These are phyloP conservation scores for Apistogramma diplotaenia DNA, from an alignment of 2,113 vertebrate genomes.

Conservation along the genomic window DNA sequence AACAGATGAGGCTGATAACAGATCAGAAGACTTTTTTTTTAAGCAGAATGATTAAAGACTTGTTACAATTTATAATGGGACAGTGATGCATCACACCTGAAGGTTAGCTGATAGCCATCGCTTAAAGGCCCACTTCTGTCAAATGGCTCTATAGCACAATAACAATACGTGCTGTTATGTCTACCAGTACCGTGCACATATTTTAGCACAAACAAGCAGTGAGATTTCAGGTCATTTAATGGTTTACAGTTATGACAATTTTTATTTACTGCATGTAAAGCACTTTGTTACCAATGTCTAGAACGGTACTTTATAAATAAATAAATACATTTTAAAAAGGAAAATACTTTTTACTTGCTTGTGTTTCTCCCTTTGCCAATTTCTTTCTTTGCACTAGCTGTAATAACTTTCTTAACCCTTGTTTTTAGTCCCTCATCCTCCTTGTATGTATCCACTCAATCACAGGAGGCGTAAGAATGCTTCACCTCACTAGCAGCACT, in stretches of 20 bases:
- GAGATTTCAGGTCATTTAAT: background rate
- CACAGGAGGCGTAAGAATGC: background rate
- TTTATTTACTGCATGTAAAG: background rate
- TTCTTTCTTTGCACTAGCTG: background rate
- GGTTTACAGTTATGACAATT: background rate
- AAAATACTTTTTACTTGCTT: background rate
- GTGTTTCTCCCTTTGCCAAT: background rate
- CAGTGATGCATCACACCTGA: constrained; percentile 9
- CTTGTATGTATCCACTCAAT: background rate
- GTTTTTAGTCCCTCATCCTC: background rate
- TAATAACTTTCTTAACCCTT: background rate
- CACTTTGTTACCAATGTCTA: background rate
- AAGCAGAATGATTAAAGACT: constrained; percentile 40
- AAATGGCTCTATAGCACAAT: background rate
- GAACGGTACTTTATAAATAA: background rate
- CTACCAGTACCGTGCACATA: background rate
- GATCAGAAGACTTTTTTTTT: constrained; percentile 41
- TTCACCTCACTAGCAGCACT: background rate
- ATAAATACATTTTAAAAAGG: background rate
- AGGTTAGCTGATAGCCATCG: constrained; percentile 25
- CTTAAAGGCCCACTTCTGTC: background rate
- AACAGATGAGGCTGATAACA: constrained; percentile 55
- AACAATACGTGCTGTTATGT: constrained; percentile 38
- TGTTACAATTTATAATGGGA: constrained; percentile 6
- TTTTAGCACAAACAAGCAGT: background rate